Evolutionary conservation across 2,888 invertebrate genomes (phyloP).

Genomic region (Eupithecia centaureata): DNA sequence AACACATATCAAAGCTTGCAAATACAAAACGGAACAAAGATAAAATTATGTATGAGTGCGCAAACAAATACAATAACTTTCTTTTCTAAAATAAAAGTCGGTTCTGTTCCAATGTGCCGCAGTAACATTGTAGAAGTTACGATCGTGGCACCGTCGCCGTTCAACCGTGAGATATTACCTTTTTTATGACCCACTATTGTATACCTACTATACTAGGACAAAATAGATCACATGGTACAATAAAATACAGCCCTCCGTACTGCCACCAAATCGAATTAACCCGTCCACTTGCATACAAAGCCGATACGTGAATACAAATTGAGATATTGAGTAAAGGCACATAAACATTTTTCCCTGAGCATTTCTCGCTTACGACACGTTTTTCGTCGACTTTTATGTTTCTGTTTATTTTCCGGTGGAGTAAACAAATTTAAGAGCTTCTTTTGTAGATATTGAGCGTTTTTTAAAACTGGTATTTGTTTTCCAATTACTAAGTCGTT

Average conservation of each 20-base stretch:
- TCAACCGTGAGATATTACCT: constrained; percentile 84
- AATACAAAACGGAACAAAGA: constrained; percentile 15
- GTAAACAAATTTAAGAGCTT: constrained; percentile 18
- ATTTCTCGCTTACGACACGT: constrained; percentile 48
- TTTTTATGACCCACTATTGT: constrained; percentile 83
- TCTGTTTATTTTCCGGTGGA: constrained; percentile 38
- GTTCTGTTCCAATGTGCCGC: constrained; percentile 69
- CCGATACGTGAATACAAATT: constrained; percentile 78
- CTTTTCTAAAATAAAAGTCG: constrained; percentile 72
- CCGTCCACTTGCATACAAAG: constrained; percentile 83
- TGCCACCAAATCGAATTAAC: constrained; percentile 82
- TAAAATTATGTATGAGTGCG: constrained; percentile 23
- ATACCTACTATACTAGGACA: constrained; percentile 80
- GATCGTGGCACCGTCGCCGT: constrained; percentile 77
- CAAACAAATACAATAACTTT: constrained; percentile 64
- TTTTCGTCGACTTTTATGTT: constrained; percentile 48
- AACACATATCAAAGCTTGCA: background rate
- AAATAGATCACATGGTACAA: constrained; percentile 84
- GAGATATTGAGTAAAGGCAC: constrained; percentile 75
- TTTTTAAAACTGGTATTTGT: background rate
- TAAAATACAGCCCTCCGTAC: constrained; percentile 82
- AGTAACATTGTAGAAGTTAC: constrained; percentile 83
- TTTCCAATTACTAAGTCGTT: background rate
- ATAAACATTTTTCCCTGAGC: constrained; percentile 70
- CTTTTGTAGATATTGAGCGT: constrained; percentile 2